Percentiles rank a stretch among this genome's conserved stretches.
These are phyloP conservation scores for Morphnarchus princeps DNA, from an alignment of 2,113 vertebrate species.

Conservation along the genomic window DNA sequence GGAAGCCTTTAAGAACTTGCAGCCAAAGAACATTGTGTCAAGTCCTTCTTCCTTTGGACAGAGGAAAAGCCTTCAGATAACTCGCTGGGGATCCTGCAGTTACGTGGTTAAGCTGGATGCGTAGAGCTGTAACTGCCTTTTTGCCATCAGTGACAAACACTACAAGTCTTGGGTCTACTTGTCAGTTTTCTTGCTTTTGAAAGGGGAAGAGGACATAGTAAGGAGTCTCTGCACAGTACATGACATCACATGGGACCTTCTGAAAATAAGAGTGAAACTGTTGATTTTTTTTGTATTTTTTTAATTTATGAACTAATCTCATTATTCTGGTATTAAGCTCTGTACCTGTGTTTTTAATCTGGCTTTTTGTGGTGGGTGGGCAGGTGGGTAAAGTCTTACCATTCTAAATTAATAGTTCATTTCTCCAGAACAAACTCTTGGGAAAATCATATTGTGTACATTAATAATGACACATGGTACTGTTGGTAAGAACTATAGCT, in stretches of 20 bases:
- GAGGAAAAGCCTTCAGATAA: neutral
- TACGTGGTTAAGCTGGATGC: neutral
- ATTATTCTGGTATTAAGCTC: slow-evolving; percentile 63
- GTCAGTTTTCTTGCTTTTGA: slow-evolving; percentile 11
- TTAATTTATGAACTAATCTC: slow-evolving; percentile 81
- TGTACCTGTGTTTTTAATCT: slow-evolving; percentile 68
- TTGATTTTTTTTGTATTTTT: slow-evolving; percentile 29
- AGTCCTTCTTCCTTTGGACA: slow-evolving; percentile 33
- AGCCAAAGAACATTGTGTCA: slow-evolving; percentile 49
- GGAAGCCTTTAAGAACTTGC: slow-evolving; percentile 57
- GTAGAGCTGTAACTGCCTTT: neutral
- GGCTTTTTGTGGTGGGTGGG: neutral
- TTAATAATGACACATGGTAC: slow-evolving; percentile 25
- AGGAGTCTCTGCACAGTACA: slow-evolving; percentile 23
- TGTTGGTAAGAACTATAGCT: slow-evolving; percentile 39
- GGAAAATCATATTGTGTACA: slow-evolving; percentile 46
- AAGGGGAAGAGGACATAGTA: neutral
- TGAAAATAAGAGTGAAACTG: slow-evolving; percentile 41
- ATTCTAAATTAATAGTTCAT: slow-evolving; percentile 53
- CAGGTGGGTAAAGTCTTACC: neutral
- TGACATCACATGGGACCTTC: neutral
- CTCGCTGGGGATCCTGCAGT: neutral
- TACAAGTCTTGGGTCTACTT: neutral
- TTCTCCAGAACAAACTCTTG: slow-evolving; percentile 28
- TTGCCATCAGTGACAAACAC: neutral